Evolutionary conservation across 2,797 vertebrate species (phyloP).

Genomic region (Microhierax caerulescens): DNA sequence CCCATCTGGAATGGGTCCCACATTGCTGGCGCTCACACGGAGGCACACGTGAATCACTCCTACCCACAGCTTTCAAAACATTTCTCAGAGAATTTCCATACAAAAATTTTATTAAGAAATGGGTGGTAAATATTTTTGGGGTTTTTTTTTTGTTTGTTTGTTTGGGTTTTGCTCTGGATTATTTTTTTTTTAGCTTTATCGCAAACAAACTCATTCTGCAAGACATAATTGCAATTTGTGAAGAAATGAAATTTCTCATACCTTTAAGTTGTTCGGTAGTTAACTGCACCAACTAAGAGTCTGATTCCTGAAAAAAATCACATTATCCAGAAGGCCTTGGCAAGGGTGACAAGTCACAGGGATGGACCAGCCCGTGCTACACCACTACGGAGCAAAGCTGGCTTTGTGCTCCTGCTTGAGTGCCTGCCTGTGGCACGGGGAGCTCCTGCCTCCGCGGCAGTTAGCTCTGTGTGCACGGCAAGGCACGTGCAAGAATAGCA

Average conservation of each 20-base stretch:
- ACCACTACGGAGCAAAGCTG: background rate
- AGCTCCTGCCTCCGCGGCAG: background rate
- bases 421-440: background rate
- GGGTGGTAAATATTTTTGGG: background rate
- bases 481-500: background rate
- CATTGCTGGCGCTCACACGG: rapidly evolving
- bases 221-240: background rate
- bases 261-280: background rate
- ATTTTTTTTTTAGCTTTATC: background rate
- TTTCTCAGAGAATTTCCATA: background rate
- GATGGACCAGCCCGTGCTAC: background rate
- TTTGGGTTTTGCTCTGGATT: background rate
- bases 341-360: background rate
- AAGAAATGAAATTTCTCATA: background rate
- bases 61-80: background rate
- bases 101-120: background rate
- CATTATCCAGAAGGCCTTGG: background rate
- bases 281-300: background rate
- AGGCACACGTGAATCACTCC: background rate
- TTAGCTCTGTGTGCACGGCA: background rate
- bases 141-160: rapidly evolving
- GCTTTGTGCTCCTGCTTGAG: background rate
- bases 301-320: background rate
- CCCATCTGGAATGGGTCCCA: background rate
- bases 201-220: background rate